phyloP scores from a whole-genome alignment of 2,113 vertebrate genomes.

The Xiphophorus hellerii region DNA sequence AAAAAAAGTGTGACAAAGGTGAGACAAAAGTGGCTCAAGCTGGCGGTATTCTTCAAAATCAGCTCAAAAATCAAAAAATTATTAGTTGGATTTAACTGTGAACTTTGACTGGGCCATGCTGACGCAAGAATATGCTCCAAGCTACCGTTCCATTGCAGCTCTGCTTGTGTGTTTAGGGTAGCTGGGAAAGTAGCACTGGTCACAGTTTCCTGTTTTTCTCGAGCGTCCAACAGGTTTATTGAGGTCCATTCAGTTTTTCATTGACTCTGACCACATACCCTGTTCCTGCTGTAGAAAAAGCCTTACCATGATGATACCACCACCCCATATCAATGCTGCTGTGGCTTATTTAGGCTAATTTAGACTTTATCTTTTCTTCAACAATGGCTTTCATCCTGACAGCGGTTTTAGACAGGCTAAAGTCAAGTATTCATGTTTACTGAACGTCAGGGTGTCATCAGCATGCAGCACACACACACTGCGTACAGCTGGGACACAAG shows the following conservation, averaged over 20 bases:
- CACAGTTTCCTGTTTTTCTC: background rate
- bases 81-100: background rate
- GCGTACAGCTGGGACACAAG: too few species aligned
- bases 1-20: too few species aligned
- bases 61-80: background rate
- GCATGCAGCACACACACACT: too few species aligned
- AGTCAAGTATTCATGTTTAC: too few species aligned
- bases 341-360: background rate
- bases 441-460: too few species aligned
- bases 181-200: background rate
- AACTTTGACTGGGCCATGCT: background rate
- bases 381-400: background rate
- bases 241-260: background rate
- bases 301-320: background rate
- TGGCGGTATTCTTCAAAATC: background rate
- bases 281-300: background rate
- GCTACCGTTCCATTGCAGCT: background rate
- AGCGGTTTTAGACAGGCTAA: too few species aligned
- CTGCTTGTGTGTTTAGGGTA: background rate
- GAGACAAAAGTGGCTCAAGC: too few species aligned
- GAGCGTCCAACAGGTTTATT: background rate
- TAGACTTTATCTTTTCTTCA: background rate
- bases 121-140: background rate
- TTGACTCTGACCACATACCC: background rate
- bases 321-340: background rate